Base-by-base conservation (phyloP, 2,888 invertebrate species). In the Drosophila diplacantha region DNA sequence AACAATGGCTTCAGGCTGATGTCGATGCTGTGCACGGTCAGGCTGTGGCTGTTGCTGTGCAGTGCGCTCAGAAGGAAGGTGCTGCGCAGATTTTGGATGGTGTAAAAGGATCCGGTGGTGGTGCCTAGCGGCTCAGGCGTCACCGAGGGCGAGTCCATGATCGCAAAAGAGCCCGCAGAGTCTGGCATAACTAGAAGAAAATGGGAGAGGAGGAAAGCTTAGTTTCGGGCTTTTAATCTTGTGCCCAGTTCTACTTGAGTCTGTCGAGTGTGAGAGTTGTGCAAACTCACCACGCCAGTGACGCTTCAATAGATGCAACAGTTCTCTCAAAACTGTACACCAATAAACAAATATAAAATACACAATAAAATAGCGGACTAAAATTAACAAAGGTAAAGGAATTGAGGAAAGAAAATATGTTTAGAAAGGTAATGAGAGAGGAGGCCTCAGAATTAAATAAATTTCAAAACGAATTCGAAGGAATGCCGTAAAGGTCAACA, bases 1-100 rank as follows among this genome's bases (percentile, higher is more conserved):
- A 91, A 92, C 59, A 93, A 86, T 12, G 93, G 93, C 64, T 91
- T 91, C 58, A 92, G 89, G 75, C 92, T 92, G 49, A 93, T 89
- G 83, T 92, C 91, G 71, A 92, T 91, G 75, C 91, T 91, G 85
- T 93, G 93, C 63, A 94, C 88, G n/a, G 89, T 87, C 43, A 89
- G 71, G 47, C 86, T 88, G 71, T 66, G 68, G 18, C 66, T 66
- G 46, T 85, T 85, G 57, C 81, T 80, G 68, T 89, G 88, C 60
- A 89, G 67, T 5, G 88, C 88, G 73, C 89, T 88, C 12, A 89
- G 70, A 54, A 89, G 69, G 71, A 87, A 87, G 39, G 87, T 88
- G 70, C 85, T 87, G 51, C 87, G 83, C 49, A 88, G 71, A 61
- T 86, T 87, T 73, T 89, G 89, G 65, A 88, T 85, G 20, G 84